These are phyloP conservation scores for Morone chrysops DNA, from an alignment of 2,113 vertebrate genomes.

Conservation along the genomic window DNA sequence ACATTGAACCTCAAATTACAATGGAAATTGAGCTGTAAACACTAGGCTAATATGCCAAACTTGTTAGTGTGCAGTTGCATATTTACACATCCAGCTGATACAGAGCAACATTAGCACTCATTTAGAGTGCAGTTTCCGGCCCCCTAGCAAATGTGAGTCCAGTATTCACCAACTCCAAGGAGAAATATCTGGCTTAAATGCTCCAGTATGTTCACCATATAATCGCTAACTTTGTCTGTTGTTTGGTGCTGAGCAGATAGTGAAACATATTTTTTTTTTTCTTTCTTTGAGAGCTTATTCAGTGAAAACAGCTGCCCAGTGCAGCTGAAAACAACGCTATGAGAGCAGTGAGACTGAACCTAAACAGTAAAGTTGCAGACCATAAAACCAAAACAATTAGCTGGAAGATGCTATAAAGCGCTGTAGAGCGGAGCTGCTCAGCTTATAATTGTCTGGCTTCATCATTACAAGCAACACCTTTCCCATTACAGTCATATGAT, in stretches of 20 bases:
- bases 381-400: background rate
- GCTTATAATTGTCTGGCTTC: background rate
- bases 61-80: background rate
- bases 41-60: background rate
- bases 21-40: background rate
- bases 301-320: background rate
- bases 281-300: background rate
- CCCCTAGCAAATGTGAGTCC: background rate
- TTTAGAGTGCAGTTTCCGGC: constrained; percentile 4
- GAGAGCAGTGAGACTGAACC: background rate
- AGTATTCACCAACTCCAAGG: background rate
- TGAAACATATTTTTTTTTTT: too few species aligned
- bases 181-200: background rate
- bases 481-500: background rate
- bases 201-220: background rate
- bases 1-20: background rate
- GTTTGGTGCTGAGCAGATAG: background rate
- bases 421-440: background rate
- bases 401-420: background rate
- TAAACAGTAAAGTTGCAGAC: background rate
- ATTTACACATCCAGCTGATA: background rate
- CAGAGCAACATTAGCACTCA: background rate
- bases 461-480: background rate
- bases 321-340: background rate
- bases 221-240: background rate